phyloP scores from a whole-genome alignment of 2,888 invertebrate genomes.

The Drosophila ustulata region DNA sequence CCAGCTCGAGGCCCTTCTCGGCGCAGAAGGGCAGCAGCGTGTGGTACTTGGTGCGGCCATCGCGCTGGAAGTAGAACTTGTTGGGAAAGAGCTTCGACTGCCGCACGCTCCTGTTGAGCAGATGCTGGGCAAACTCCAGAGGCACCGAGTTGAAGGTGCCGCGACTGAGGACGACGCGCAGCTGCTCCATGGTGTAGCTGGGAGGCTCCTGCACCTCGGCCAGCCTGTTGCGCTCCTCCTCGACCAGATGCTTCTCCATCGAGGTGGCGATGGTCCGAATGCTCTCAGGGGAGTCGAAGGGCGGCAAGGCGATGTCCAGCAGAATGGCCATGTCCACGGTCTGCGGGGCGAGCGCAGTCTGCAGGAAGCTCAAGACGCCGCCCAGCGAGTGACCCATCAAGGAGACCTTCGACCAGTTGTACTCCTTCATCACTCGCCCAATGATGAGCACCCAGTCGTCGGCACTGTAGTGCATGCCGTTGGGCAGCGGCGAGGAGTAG shows the following conservation, averaged over 20 bases:
- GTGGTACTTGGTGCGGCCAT: slow-evolving; percentile 69
- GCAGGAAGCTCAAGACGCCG: slow-evolving; percentile 86
- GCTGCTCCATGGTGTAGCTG: slow-evolving; percentile 87
- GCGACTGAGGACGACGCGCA: slow-evolving; percentile 86
- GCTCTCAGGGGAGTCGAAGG: not conserved
- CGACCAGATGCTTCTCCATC: slow-evolving; percentile 84
- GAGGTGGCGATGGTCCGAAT: not conserved
- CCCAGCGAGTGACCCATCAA: slow-evolving; percentile 89
- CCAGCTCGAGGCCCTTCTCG: slow-evolving; percentile 86
- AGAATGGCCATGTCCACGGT: slow-evolving; percentile 26
- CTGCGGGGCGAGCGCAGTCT: slow-evolving; percentile 86
- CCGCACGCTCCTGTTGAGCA: slow-evolving; percentile 86
- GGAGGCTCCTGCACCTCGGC: slow-evolving; percentile 86
- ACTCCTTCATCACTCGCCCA: slow-evolving; percentile 87
- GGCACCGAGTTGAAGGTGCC: slow-evolving; percentile 87
- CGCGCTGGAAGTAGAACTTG: slow-evolving; percentile 85
- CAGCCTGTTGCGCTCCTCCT: slow-evolving; percentile 77
- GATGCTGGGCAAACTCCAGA: slow-evolving; percentile 86
- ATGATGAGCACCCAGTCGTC: slow-evolving; percentile 85
- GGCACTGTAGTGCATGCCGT: slow-evolving; percentile 85
- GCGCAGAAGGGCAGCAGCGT: slow-evolving; percentile 28
- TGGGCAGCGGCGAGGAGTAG: slow-evolving; percentile 87
- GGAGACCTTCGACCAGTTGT: slow-evolving; percentile 89
- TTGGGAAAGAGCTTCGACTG: slow-evolving; percentile 86
- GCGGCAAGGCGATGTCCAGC: slow-evolving; percentile 25